Conservation (phyloP, 2,797 vertebrate genomes). For the Onychomys leucogaster region DNA sequence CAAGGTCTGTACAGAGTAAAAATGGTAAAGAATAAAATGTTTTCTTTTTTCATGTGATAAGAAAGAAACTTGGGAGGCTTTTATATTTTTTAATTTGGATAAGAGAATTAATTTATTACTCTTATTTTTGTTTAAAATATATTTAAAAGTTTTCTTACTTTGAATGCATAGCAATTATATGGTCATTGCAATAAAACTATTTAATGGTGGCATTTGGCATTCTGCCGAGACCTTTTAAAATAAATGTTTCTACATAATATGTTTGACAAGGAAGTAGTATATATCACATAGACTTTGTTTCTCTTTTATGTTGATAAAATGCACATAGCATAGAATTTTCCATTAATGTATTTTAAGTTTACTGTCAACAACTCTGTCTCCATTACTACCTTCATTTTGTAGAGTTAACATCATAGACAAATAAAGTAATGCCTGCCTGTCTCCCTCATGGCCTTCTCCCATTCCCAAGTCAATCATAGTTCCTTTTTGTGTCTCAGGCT, state of each 20-base stretch:
- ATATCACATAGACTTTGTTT: not conserved
- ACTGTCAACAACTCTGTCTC: not conserved
- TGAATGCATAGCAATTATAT: not conserved
- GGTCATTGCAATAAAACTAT: not conserved
- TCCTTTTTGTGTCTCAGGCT: not conserved
- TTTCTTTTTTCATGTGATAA: slow-evolving; percentile 54
- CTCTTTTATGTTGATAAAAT: not conserved
- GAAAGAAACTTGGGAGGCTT: not conserved
- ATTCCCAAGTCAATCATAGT: not conserved
- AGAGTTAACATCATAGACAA: not conserved
- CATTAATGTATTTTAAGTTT: not conserved
- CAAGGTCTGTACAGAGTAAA: not conserved
- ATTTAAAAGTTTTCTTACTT: not conserved
- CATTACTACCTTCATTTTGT: not conserved
- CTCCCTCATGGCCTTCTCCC: not conserved
- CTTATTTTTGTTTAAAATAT: slow-evolving; percentile 3
- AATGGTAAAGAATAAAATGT: not conserved
- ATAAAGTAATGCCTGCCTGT: not conserved
- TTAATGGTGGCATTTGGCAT: not conserved
- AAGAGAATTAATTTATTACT: not conserved
- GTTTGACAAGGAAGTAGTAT: not conserved
- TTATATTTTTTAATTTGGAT: not conserved
- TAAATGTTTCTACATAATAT: not conserved
- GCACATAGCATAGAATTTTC: not conserved
- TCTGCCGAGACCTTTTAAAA: not conserved